These are phyloP conservation scores for Napeogenes sylphis DNA, from an alignment of 2,888 invertebrate species.

Conservation along the genomic window DNA sequence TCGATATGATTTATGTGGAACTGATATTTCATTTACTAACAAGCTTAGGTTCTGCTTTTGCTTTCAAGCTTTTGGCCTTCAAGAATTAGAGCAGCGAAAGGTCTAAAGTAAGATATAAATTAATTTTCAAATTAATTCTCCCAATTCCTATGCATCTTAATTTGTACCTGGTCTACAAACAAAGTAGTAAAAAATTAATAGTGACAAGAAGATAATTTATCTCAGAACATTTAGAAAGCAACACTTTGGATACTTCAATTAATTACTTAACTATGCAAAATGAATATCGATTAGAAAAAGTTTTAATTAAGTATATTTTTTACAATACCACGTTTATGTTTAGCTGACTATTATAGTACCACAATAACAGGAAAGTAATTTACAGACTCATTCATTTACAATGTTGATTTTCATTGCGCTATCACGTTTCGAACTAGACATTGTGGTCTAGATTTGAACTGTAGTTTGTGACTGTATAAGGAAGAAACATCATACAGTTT, in stretches of 20 bases:
- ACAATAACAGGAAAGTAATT: neutral
- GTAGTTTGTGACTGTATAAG: neutral
- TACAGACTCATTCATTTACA: slow-evolving; percentile 1
- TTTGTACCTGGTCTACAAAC: neutral
- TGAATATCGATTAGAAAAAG: slow-evolving; percentile 22
- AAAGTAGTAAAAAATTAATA: neutral
- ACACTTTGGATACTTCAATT: slow-evolving; percentile 22
- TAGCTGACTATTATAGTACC: neutral
- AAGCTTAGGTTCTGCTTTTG: no score
- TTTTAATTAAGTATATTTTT: no score
- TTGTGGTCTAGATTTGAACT: neutral
- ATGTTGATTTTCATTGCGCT: neutral
- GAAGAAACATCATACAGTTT: neutral
- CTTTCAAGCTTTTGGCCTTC: no score
- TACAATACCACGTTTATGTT: neutral
- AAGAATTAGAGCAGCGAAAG: neutral
- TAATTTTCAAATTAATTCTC: neutral
- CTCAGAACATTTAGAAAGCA: slow-evolving; percentile 29
- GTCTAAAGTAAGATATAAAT: neutral
- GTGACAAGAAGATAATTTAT: slow-evolving; percentile 18
- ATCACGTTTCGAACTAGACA: neutral
- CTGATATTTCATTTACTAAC: slow-evolving; percentile 34
- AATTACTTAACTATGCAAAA: slow-evolving; percentile 23
- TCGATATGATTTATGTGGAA: slow-evolving; percentile 56
- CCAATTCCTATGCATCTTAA: neutral